These are phyloP conservation scores for Scrobipalpa costella DNA, from an alignment of 2,888 invertebrate species.

Conservation along the genomic window DNA sequence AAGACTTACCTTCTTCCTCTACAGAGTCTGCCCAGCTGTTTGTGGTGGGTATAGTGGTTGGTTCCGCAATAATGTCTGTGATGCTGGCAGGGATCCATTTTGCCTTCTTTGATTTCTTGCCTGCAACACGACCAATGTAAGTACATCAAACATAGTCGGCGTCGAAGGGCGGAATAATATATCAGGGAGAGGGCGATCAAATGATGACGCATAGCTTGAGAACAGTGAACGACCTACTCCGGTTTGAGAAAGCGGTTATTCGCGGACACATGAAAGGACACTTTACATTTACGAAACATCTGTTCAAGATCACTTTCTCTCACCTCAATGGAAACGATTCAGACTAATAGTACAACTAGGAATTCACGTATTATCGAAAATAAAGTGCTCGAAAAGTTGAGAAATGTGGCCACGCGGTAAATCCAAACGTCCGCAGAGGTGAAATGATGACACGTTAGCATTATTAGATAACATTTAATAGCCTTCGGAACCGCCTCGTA, in stretches of 20 bases:
- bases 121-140: constrained; percentile 67
- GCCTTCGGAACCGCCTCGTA: constrained; percentile 36
- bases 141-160: constrained; percentile 35
- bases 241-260: constrained; percentile 73
- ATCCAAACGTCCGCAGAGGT: constrained; percentile 78
- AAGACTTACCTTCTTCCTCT: constrained; percentile 87
- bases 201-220: constrained; percentile 69
- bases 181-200: constrained; percentile 50
- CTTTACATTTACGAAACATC: constrained; percentile 42
- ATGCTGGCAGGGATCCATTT: constrained; percentile 92
- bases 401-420: constrained; percentile 81
- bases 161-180: constrained; percentile 36
- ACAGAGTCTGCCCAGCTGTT: constrained; percentile 91
- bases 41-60: constrained; percentile 81
- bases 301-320: constrained; percentile 39
- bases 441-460: constrained; percentile 80
- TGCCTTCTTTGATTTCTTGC: constrained; percentile 91
- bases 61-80: constrained; percentile 90
- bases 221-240: constrained; percentile 68
- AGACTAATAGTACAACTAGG: constrained; percentile 37
- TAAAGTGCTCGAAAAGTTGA: constrained; percentile 51
- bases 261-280: constrained; percentile 52
- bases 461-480: constrained; percentile 62
- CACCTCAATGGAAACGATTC: constrained; percentile 37
- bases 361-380: constrained; percentile 42